These are phyloP conservation scores for Hesperia comma DNA, from an alignment of 2,888 invertebrate genomes.

Conservation along the genomic window DNA sequence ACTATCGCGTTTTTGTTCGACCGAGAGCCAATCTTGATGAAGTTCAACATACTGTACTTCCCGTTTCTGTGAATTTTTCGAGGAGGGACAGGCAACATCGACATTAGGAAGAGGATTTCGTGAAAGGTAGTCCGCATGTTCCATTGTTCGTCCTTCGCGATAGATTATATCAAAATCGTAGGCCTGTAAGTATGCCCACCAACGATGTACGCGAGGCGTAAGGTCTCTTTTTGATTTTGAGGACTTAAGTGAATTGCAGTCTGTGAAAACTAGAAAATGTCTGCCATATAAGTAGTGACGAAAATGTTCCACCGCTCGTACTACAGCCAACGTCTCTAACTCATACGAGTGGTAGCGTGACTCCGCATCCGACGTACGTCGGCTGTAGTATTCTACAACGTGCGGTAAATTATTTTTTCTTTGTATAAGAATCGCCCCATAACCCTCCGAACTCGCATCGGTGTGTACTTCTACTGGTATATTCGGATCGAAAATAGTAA, in stretches of 20 bases:
- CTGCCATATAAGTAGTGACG: constrained; percentile 37
- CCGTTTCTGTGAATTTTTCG: constrained; percentile 9
- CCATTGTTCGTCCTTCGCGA: constrained; percentile 42
- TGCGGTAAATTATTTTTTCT: constrained; percentile 20
- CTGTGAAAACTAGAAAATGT: constrained; percentile 39
- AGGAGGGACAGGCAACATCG: not conserved
- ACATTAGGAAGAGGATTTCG: constrained; percentile 38
- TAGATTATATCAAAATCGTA: constrained; percentile 45
- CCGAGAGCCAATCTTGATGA: constrained; percentile 44
- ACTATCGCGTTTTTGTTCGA: constrained; percentile 47
- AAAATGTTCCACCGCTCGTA: constrained; percentile 39
- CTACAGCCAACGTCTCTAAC: constrained; percentile 42
- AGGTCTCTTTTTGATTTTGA: constrained; percentile 46
- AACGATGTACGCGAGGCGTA: constrained; percentile 46
- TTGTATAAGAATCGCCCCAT: constrained; percentile 43
- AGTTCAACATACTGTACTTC: constrained; percentile 37
- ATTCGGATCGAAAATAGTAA: constrained; percentile 42
- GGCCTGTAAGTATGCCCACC: constrained; percentile 47
- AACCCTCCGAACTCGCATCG: constrained; percentile 43
- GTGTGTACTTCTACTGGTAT: constrained; percentile 41
- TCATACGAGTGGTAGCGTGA: constrained; percentile 43
- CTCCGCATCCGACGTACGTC: constrained; percentile 36
- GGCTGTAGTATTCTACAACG: constrained; percentile 37
- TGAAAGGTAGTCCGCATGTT: constrained; percentile 45
- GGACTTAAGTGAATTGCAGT: constrained; percentile 37